Percentiles rank a stretch among this genome's conserved stretches.
phyloP scores from a whole-genome alignment of 2,113 vertebrate species.

The Athene cunicularia region DNA sequence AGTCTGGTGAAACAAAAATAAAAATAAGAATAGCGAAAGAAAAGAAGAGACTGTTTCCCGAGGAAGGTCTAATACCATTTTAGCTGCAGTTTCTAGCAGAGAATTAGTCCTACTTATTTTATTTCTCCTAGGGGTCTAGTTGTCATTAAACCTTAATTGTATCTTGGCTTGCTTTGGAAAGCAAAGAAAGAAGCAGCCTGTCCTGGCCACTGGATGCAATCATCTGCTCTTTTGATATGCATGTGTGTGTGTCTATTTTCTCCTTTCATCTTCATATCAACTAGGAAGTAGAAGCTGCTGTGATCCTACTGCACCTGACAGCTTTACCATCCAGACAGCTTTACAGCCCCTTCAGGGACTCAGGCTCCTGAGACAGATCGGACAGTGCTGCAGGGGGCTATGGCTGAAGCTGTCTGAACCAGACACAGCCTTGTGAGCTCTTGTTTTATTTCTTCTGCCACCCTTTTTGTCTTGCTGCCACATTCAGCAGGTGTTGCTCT shows the following conservation, averaged over 20 bases:
- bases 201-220: neutral
- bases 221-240: conserved; percentile 38
- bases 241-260: neutral
- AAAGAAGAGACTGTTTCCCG: neutral
- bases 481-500: neutral
- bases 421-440: neutral
- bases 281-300: neutral
- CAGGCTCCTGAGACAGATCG: neutral
- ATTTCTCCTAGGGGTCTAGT: neutral
- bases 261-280: conserved; percentile 21
- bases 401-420: neutral
- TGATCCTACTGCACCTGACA: conserved; percentile 26
- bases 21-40: neutral
- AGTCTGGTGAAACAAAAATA: neutral
- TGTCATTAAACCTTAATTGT: neutral
- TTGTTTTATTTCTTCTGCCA: neutral
- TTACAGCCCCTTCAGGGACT: neutral
- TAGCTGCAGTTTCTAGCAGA: neutral
- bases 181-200: neutral
- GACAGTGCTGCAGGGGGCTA: neutral
- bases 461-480: neutral
- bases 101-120: neutral
- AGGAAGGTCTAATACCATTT: neutral
- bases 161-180: neutral
- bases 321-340: neutral